A percentile compares a stretch with the other conserved stretches of the same genome.
Conservation (phyloP, 2,797 vertebrate genomes). For the Hoplostethus mediterraneus region DNA sequence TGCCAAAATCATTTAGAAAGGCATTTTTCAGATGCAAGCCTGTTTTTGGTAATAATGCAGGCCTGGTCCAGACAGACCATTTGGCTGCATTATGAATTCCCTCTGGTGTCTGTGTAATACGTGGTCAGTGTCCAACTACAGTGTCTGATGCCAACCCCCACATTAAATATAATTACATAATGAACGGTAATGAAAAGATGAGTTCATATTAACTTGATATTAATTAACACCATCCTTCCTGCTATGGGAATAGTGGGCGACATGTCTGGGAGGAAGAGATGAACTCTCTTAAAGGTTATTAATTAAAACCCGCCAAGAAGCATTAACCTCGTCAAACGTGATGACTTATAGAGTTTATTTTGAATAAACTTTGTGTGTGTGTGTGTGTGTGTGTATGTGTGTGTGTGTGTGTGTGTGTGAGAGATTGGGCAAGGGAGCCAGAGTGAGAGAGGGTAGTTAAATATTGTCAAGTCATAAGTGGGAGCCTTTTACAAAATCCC, state of each 20-base stretch:
- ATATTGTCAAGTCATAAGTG: constrained; percentile 4
- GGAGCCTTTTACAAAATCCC: constrained; percentile 15
- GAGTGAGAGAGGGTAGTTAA: constrained; percentile 4
- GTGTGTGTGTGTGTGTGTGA: constrained; percentile 3
- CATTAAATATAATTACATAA: constrained; percentile 37
- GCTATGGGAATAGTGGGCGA: constrained; percentile 10
- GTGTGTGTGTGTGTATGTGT: constrained; percentile 4
- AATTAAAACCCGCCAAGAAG: constrained; percentile 45
- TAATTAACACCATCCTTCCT: constrained; percentile 58
- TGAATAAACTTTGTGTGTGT: background rate
- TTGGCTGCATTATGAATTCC: background rate
- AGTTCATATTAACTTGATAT: constrained; percentile 39
- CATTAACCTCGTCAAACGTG: constrained; percentile 22
- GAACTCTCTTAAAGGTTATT: constrained; percentile 53
- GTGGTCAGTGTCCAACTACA: constrained; percentile 1
- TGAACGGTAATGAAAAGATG: constrained; percentile 50
- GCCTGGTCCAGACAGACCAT: background rate
- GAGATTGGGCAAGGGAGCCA: background rate
- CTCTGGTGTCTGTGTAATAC: constrained; percentile 18
- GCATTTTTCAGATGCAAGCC: background rate
- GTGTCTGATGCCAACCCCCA: background rate
- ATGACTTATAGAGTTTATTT: constrained; percentile 13
- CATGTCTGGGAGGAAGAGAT: constrained; percentile 40
- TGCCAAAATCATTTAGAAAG: constrained; percentile 14
- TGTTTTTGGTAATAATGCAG: background rate